Base-by-base conservation (phyloP, 2,888 invertebrate species). In the Byasa hedistus region DNA sequence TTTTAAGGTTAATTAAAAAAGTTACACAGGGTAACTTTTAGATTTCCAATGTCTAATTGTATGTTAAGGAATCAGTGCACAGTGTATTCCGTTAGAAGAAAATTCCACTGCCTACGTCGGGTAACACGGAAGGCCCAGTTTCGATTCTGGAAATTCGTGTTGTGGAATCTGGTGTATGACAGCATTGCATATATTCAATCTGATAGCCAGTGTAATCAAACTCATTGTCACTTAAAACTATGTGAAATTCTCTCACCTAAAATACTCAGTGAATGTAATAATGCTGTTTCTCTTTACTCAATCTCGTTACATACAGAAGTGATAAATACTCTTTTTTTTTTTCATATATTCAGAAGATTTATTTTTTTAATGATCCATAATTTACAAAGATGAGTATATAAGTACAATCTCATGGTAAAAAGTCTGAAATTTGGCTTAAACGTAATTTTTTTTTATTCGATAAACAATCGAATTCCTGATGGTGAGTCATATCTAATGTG, bases 1-100 rank as follows among this genome's bases (percentile, higher is more conserved):
- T 65, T 71, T 78, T 79, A 68, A 71, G 69, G 70, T 68, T 61
- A 57, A 70, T 70, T 39, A 74, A 69, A 71, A 71, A 73, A 76
- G 76, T 78, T 80, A 79, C 80, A 78, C 80, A 80, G 77, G 77
- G 79, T 81, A 74, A 80, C 77, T 76, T 76, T 71, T 65, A 65
- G 5, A n/a, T 60, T 44, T 61, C n/a, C 36, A 66, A 76, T 72
- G 70, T 76, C 69, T 73, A 67, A 63, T 71, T 66, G 70, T 71
- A 61, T 69, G 66, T 66, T 69, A 71, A 68, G 65, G 65, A 74
- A 77, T 75, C 78, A 76, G 76, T 77, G 76, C 72, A 72, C 70
- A 55, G 51, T 39, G 15, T 39, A 39, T 39, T 39, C 15, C 39
- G 39, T 39, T 12, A 39, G 10, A 39, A 15, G 3, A 39, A 39